These are phyloP conservation scores for Eulemur coronatus DNA, from an alignment of 2,797 vertebrate genomes.

Conservation along the genomic window DNA sequence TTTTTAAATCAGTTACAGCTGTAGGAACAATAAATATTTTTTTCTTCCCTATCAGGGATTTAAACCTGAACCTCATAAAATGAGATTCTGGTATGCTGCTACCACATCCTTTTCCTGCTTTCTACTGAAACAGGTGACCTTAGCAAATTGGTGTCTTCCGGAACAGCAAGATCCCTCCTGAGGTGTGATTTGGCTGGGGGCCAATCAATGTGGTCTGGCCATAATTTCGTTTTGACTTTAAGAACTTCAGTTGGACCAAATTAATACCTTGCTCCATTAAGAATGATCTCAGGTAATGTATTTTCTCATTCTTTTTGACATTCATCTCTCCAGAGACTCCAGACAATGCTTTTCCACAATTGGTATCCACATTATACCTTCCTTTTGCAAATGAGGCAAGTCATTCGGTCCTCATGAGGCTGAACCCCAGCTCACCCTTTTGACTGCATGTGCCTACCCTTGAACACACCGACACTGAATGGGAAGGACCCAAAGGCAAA, in stretches of 20 bases:
- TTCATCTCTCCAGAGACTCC: slow-evolving; percentile 31
- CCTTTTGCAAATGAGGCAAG: slow-evolving; percentile 33
- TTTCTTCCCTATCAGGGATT: background rate
- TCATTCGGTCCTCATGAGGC: background rate
- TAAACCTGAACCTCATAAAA: background rate
- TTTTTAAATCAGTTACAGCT: slow-evolving; percentile 15
- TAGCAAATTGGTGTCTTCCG: background rate
- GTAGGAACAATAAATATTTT: background rate
- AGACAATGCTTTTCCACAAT: slow-evolving; percentile 36
- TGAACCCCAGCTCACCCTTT: background rate
- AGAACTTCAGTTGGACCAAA: slow-evolving; percentile 47
- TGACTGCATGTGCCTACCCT: background rate
- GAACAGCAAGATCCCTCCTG: background rate
- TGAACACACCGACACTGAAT: background rate
- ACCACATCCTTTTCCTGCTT: slow-evolving; percentile 16
- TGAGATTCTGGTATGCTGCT: background rate
- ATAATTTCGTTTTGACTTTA: slow-evolving; percentile 64
- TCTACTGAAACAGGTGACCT: background rate
- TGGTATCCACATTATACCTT: background rate
- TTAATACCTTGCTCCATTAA: slow-evolving; percentile 62
- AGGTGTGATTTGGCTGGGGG: slow-evolving; percentile 45
- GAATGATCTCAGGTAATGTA: slow-evolving; percentile 37
- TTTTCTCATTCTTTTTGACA: slow-evolving; percentile 10
- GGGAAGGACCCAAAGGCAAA: background rate
- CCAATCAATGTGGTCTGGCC: slow-evolving; percentile 33